Evolutionary conservation across 1,140 invertebrate species (phyloP), one percentile per base, ranked within the genome.

Genomic region (Ceratina australensis): DNA sequence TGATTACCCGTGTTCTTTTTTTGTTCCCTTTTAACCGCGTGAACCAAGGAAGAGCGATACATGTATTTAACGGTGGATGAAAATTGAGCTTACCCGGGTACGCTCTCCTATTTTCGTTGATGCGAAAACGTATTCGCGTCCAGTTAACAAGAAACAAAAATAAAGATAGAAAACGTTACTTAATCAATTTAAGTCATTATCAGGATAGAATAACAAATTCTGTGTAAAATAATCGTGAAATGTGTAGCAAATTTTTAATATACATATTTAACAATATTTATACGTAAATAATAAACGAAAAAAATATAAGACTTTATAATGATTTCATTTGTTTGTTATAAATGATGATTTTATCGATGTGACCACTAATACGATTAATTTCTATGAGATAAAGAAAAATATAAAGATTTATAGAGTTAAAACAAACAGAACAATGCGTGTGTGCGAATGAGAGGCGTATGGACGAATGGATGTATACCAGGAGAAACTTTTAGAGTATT

Each of bases 211-310:
- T 85, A 90, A 87, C 81, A 85, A 88, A 90, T 87, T 89, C 81
- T 89, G 85, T 90, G 89, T 90, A 90, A 90, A 90, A 88, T 91
- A 90, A 90, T 89, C 84, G 88, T 90, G 82, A 86, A 88, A 82
- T 88, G 86, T 88, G 87, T 90, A 90, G 87, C 85, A 90, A 88
- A 89, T 89, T 88, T 90, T 88, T 88, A 88, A 90, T 89, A 90
- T 88, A 88, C 86, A 87, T 89, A 89, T 89, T 89, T 88, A 89
- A 89, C 81, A 83, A 85, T 89, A 91, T 91, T 91, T 91, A 89
- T 91, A 91, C 87, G 86, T 90, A 89, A 88, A 87, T 84, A 82
- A 86, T 83, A 68, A 67, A 68, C 26, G 3, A 57, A 20, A 57
- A 68, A 83, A 83, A 82, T 73, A 83, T 83, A 88, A 87, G 84